phyloP scores from a whole-genome alignment of 2,888 invertebrate species.

The Meta bourneti region DNA sequence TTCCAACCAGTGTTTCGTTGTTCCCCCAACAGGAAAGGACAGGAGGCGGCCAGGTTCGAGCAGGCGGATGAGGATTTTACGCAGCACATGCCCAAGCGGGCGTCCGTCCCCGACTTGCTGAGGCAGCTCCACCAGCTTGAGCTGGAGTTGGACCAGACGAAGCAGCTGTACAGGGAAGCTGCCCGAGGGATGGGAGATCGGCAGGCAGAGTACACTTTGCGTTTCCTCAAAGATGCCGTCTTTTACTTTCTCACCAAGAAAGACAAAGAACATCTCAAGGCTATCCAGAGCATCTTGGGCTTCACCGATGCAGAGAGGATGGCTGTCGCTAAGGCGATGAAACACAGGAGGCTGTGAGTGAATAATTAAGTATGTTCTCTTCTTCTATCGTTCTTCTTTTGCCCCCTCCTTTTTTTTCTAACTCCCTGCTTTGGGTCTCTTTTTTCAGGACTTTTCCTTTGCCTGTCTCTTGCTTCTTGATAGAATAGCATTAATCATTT shows the following conservation, averaged over 20 bases:
- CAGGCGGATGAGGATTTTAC: constrained; percentile 84
- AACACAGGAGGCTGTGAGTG: constrained; percentile 76
- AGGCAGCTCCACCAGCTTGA: constrained; percentile 91
- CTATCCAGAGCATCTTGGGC: constrained; percentile 94
- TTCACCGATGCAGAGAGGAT: constrained; percentile 90
- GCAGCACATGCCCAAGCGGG: constrained; percentile 72
- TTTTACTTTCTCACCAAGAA: constrained; percentile 95
- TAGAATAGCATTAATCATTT: too few relatives aligned
- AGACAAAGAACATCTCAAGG: constrained; percentile 92
- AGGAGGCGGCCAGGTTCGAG: constrained; percentile 88
- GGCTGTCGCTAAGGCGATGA: constrained; percentile 84
- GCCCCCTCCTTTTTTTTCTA: neutral
- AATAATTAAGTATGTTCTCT: constrained; percentile 71
- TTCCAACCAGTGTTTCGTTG: neutral
- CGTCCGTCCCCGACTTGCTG: constrained; percentile 88
- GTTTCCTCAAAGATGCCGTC: constrained; percentile 94
- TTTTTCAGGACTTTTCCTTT: neutral
- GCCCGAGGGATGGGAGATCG: constrained; percentile 78
- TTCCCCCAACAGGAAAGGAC: constrained; percentile 86
- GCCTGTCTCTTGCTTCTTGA: neutral
- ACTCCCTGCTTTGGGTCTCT: neutral
- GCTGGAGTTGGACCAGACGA: constrained; percentile 91
- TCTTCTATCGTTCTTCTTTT: neutral
- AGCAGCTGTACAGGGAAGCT: constrained; percentile 81
- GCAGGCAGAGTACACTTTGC: constrained; percentile 94